Percentiles rank a stretch among this genome's conserved stretches.
Conservation (phyloP, 2,888 invertebrate species). For the Tetramorium bicarinatum region DNA sequence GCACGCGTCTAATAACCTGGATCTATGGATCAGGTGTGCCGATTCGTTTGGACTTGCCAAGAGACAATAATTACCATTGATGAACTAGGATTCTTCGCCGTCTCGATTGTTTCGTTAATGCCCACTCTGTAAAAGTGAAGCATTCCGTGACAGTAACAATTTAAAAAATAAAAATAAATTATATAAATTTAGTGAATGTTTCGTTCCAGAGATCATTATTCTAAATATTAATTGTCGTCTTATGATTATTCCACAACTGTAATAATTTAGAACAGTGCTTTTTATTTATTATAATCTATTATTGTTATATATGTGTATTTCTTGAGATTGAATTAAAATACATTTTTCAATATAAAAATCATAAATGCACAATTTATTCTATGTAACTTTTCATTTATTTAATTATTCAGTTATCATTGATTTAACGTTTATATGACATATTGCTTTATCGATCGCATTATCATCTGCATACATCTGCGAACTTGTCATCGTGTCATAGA, state of each 20-base stretch:
- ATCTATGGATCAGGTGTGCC: conserved; percentile 85
- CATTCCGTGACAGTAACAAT: not conserved
- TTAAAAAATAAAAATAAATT: not conserved
- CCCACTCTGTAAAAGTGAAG: not conserved
- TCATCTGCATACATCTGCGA: conserved; percentile 18
- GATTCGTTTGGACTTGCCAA: conserved; percentile 79
- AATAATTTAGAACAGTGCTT: not conserved
- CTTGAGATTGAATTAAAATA: not conserved
- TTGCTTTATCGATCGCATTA: not conserved
- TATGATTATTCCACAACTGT: not conserved
- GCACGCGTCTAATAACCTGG: conserved; percentile 85
- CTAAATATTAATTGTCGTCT: not conserved
- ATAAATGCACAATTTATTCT: not conserved
- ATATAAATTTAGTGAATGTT: not conserved
- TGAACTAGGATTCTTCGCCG: conserved; percentile 1
- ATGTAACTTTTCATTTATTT: not conserved
- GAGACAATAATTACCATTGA: conserved; percentile 79
- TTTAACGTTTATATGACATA: not conserved
- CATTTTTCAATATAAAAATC: not conserved
- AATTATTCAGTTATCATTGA: not conserved
- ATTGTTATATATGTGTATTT: not conserved
- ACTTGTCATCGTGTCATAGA: conserved; percentile 28
- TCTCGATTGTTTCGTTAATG: conserved; percentile 17
- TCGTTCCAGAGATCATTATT: not conserved
- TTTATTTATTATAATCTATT: not conserved